Evolutionary conservation across 2,888 invertebrate species (phyloP).

Genomic region (Trachelus iudaicus): DNA sequence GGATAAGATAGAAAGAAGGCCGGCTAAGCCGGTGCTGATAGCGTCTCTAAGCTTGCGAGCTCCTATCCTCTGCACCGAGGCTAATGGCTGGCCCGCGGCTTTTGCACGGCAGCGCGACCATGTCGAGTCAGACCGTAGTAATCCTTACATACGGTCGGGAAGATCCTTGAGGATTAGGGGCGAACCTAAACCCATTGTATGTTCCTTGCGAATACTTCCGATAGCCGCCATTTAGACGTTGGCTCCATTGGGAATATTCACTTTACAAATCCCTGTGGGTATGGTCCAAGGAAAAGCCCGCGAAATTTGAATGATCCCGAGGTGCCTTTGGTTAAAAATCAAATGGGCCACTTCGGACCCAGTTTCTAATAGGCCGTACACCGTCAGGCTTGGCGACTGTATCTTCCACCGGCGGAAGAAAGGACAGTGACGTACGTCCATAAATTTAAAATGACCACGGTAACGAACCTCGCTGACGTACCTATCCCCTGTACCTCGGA

Average conservation of each 20-base stretch:
- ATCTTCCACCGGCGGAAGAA: not conserved
- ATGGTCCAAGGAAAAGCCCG: not conserved
- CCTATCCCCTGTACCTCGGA: not conserved
- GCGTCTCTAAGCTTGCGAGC: slow-evolving; percentile 49
- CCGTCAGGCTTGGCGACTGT: not conserved
- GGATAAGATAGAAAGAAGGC: slow-evolving; percentile 49
- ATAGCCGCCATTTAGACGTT: not conserved
- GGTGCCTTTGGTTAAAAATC: not conserved
- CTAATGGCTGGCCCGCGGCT: slow-evolving; percentile 51
- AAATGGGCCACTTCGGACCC: not conserved
- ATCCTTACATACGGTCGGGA: slow-evolving; percentile 56
- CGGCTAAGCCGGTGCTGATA: slow-evolving; percentile 55
- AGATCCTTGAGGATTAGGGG: slow-evolving; percentile 53
- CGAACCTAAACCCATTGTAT: slow-evolving; percentile 42
- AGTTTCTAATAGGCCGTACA: not conserved
- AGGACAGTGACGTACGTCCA: slow-evolving; percentile 2
- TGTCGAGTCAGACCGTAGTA: slow-evolving; percentile 47
- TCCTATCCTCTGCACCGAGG: slow-evolving; percentile 22
- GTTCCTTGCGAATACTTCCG: slow-evolving; percentile 9
- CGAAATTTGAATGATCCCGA: not conserved
- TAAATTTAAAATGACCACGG: not conserved
- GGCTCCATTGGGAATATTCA: not conserved
- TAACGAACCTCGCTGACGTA: not conserved
- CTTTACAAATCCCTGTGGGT: not conserved
- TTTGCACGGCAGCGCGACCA: slow-evolving; percentile 40